phyloP scores from a whole-genome alignment of 2,888 invertebrate genomes.

The Homarus gammarus region DNA sequence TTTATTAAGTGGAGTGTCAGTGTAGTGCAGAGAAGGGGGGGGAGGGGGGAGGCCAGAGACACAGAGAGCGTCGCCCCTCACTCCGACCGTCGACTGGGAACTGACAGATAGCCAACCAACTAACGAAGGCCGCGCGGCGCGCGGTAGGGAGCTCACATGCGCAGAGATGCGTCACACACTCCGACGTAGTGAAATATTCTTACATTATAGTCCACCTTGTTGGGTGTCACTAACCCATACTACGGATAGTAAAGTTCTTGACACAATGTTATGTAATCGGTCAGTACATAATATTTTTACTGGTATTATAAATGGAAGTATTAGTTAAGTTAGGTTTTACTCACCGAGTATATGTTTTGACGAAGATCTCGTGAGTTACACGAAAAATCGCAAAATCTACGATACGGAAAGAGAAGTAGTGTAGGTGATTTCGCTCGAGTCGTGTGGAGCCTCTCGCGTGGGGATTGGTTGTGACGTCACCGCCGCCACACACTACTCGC shows the following conservation, averaged over 20 bases:
- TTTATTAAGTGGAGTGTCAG: too few relatives aligned
- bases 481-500: slow-evolving; percentile 47
- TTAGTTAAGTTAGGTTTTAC: too few relatives aligned
- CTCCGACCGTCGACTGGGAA: slow-evolving; percentile 19
- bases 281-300: too few relatives aligned
- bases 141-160: slow-evolving; percentile 39
- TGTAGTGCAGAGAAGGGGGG: not conserved
- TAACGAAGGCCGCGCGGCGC: slow-evolving; percentile 21
- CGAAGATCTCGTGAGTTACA: not conserved
- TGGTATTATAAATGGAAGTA: too few relatives aligned
- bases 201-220: slow-evolving; percentile 23
- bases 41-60: not conserved
- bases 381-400: slow-evolving; percentile 47
- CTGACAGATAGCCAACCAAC: slow-evolving; percentile 43
- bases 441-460: slow-evolving; percentile 19
- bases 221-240: slow-evolving; percentile 8
- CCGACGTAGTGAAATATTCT: slow-evolving; percentile 54
- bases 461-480: slow-evolving; percentile 55
- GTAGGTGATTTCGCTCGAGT: not conserved
- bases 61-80: slow-evolving; percentile 15
- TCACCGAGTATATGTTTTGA: too few relatives aligned
- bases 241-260: too few relatives aligned
- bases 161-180: slow-evolving; percentile 58
- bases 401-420: slow-evolving; percentile 35
- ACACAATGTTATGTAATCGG: too few relatives aligned